Percentiles rank a stretch among this genome's conserved stretches.
These are phyloP conservation scores for Rhizoglyphus robini DNA, from an alignment of 1,140 invertebrate genomes.

Conservation along the genomic window DNA sequence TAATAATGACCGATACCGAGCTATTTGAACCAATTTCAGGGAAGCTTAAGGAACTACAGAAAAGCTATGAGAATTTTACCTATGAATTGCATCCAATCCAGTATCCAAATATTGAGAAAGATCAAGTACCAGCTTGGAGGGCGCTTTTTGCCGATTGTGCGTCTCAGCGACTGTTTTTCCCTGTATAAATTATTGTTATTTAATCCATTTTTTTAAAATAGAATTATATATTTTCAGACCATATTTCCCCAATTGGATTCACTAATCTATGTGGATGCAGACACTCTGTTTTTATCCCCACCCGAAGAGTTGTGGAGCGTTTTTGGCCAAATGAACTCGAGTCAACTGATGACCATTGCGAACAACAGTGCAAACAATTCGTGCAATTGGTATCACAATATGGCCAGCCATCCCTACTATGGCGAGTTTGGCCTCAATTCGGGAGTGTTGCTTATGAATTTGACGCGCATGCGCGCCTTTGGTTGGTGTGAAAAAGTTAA, in stretches of 20 bases:
- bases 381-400: conserved; percentile 88
- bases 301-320: conserved; percentile 64
- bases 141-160: conserved; percentile 86
- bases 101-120: conserved; percentile 56
- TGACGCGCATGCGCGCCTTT: conserved; percentile 72
- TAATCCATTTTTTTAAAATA: too few species aligned
- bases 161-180: conserved; percentile 74
- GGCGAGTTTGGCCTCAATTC: conserved; percentile 79
- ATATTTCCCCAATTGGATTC: conserved; percentile 63
- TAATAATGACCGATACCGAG: conserved; percentile 59
- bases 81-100: conserved; percentile 58
- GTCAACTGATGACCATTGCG: conserved; percentile 69
- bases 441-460: conserved; percentile 92
- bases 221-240: too few species aligned
- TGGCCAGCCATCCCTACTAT: conserved; percentile 87
- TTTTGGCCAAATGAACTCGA: conserved; percentile 67
- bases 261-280: conserved; percentile 83
- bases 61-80: conserved; percentile 49
- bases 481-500: conserved; percentile 67
- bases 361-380: conserved; percentile 79
- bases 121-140: conserved; percentile 57
- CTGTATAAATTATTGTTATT: too few species aligned
- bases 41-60: too few species aligned
- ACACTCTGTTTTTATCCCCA: conserved; percentile 69
- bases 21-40: too few species aligned